A percentile compares a stretch with the other conserved stretches of the same genome.
These are phyloP conservation scores for Seira musarum DNA, from an alignment of 2,888 invertebrate genomes.

Conservation along the genomic window DNA sequence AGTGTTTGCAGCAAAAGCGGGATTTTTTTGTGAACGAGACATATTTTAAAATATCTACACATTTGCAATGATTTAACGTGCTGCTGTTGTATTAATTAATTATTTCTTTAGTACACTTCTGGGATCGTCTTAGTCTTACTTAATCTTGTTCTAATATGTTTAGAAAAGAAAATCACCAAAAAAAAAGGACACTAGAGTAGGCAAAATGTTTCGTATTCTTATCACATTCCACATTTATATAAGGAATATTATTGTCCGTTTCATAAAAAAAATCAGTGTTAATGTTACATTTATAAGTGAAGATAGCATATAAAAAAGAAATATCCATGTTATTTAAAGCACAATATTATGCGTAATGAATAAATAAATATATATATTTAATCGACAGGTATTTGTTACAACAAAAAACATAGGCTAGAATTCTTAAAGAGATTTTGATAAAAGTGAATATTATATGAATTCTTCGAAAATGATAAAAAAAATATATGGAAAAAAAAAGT, in stretches of 20 bases:
- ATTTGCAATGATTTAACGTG: too few species aligned
- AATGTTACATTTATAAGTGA: not conserved
- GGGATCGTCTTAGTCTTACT: too few species aligned
- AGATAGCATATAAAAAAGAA: slow-evolving; percentile 17
- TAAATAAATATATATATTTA: not conserved
- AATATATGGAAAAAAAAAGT: not conserved
- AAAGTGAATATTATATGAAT: slow-evolving; percentile 46
- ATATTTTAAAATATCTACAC: too few species aligned
- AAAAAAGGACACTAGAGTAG: too few species aligned
- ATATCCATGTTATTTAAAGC: not conserved
- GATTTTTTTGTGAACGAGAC: too few species aligned
- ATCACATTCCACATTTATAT: slow-evolving; percentile 57
- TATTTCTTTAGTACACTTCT: too few species aligned
- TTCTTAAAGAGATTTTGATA: slow-evolving; percentile 57
- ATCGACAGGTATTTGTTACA: slow-evolving; percentile 19
- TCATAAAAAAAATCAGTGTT: slow-evolving; percentile 31
- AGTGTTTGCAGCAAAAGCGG: too few species aligned
- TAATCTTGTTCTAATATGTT: too few species aligned
- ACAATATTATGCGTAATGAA: not conserved
- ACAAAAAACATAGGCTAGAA: slow-evolving; percentile 29
- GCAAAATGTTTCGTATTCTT: slow-evolving; percentile 32
- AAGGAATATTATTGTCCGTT: slow-evolving; percentile 49
- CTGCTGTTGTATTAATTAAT: too few species aligned
- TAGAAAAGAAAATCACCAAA: too few species aligned
- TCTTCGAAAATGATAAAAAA: not conserved